Evolutionary conservation across 2,888 invertebrate species (phyloP).

Genomic region (Hypomecis punctinalis): DNA sequence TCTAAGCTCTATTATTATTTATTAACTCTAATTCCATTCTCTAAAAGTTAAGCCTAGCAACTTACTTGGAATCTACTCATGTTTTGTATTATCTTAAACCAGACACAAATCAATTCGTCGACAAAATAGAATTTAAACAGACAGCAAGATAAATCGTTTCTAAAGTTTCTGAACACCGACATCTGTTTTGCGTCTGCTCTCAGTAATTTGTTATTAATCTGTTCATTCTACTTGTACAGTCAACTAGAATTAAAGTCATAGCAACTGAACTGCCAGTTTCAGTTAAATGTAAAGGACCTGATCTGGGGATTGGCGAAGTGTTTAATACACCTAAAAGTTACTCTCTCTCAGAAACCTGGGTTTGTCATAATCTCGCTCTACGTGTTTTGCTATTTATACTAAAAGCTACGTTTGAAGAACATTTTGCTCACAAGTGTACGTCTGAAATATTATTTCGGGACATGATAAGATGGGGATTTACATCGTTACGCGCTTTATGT

Average conservation of each 20-base stretch:
- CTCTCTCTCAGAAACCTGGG: not conserved
- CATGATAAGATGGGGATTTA: constrained; percentile 16
- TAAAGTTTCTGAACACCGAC: constrained; percentile 31
- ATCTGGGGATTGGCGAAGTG: not conserved
- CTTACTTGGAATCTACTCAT: not conserved
- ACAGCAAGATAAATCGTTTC: constrained; percentile 33
- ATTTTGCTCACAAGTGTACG: not conserved
- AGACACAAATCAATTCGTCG: constrained; percentile 25
- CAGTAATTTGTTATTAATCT: constrained; percentile 29
- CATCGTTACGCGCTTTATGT: constrained; percentile 3
- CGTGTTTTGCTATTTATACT: not conserved
- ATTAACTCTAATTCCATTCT: no score
- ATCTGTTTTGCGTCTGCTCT: constrained; percentile 38
- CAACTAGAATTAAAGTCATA: not conserved
- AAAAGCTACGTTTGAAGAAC: not conserved
- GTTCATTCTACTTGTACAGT: constrained; percentile 13
- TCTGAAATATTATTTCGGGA: constrained; percentile 14
- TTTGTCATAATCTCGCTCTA: not conserved
- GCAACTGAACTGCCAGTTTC: not conserved
- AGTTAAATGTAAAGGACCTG: not conserved
- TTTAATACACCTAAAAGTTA: not conserved
- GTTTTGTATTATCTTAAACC: constrained; percentile 6
- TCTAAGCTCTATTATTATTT: no score
- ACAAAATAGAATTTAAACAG: constrained; percentile 26
- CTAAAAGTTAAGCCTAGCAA: not conserved